Evolutionary conservation across 2,113 vertebrate genomes (phyloP).

Genomic region (Phyllopteryx taeniolatus): DNA sequence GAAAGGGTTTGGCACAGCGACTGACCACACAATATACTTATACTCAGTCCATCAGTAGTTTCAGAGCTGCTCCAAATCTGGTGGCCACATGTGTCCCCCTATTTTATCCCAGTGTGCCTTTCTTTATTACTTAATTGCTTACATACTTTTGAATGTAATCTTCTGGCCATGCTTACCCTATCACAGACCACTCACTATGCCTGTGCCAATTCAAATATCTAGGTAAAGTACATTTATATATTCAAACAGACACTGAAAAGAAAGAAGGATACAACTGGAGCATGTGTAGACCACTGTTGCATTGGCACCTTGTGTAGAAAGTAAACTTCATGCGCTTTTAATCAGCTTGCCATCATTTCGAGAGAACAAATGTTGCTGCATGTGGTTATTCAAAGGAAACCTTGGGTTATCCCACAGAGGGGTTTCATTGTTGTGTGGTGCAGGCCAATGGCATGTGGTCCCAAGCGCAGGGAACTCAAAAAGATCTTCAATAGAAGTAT

Average conservation of each 20-base stretch:
- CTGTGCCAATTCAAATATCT: not conserved
- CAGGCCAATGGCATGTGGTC: too few relatives aligned
- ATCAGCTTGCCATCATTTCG: not conserved
- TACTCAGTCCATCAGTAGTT: not conserved
- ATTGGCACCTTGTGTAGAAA: not conserved
- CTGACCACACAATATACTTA: not conserved
- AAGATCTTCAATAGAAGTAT: too few relatives aligned
- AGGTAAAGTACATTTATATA: not conserved
- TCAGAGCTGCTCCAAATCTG: not conserved
- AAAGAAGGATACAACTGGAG: not conserved
- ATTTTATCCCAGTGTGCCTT: not conserved
- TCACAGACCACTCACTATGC: not conserved
- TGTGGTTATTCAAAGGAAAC: not conserved
- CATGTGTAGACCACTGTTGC: not conserved
- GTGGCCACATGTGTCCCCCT: not conserved
- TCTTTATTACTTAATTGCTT: not conserved
- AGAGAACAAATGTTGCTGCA: not conserved
- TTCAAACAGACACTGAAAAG: not conserved
- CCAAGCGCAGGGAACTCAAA: too few relatives aligned
- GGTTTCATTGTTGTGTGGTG: too few relatives aligned
- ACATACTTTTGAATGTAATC: not conserved
- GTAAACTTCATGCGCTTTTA: not conserved
- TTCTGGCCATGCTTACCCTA: not conserved
- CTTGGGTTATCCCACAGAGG: not conserved
- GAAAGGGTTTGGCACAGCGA: not conserved